Evolutionary conservation across 2,113 vertebrate species (phyloP).

Genomic region (Climacteris rufus): DNA sequence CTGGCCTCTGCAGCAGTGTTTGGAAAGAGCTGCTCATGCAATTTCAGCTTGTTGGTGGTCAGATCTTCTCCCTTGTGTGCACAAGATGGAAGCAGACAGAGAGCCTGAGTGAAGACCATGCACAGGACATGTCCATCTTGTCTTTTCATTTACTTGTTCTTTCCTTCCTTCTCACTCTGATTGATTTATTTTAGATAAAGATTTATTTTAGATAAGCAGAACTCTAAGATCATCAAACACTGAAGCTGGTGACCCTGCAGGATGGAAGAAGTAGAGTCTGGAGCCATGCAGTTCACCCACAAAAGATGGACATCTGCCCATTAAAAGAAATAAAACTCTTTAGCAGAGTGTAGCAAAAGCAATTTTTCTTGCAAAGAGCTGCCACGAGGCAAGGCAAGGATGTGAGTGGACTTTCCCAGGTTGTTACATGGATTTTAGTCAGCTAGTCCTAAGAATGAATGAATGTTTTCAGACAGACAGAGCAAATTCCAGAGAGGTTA

Average conservation of each 20-base stretch:
- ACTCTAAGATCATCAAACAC: not conserved
- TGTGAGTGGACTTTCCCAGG: not conserved
- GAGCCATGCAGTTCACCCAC: not conserved
- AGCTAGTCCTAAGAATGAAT: fast-evolving
- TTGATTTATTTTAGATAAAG: not conserved
- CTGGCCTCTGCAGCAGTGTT: not conserved
- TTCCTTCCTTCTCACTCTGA: not conserved
- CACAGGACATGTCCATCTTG: not conserved
- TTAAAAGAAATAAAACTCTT: not conserved
- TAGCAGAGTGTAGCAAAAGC: not conserved
- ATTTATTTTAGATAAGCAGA: too few relatives aligned
- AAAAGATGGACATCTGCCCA: not conserved
- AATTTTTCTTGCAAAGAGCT: not conserved
- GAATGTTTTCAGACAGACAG: not conserved
- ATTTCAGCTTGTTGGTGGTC: not conserved
- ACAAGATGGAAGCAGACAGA: not conserved
- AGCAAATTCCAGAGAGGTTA: not conserved
- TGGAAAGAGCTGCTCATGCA: not conserved
- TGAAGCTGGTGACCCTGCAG: not conserved
- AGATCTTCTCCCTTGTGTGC: not conserved
- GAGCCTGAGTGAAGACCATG: not conserved
- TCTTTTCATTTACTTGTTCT: not conserved
- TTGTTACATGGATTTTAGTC: not conserved
- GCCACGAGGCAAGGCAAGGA: not conserved
- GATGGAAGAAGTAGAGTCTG: not conserved